Base-by-base conservation (phyloP, 2,797 vertebrate genomes). In the Gambusia yucatana region DNA sequence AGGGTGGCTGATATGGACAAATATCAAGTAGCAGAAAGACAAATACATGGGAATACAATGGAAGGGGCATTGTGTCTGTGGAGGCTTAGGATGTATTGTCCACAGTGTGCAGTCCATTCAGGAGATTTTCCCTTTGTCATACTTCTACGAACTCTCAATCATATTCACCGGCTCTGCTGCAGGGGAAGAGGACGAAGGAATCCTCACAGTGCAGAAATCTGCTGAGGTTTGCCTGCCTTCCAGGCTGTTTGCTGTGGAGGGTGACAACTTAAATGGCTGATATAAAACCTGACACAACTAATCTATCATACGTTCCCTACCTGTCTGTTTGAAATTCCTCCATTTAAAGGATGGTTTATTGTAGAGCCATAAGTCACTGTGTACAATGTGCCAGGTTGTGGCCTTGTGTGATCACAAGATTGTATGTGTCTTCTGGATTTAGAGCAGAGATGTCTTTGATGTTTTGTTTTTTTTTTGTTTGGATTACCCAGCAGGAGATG, bases 241-340 rank as follows among this genome's bases (percentile, higher is more conserved):
- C 73, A 88, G 88, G 86, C 87, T 92, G 90, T 93, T 93, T 93
- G 92, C 93, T 78, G 88, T 85, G 78, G 77, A 85, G 84, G 91
- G 77, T 93, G 93, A 94, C 94, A 94, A 92, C 90, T 93, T 95
- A 95, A 95, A 94, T 94, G 92, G 86, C 90, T 94, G 93, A 94
- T 94, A 95, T 94, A 94, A 94, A 95, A 93, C 87, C 92, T 94
- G 93, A 94, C 94, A 93, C 91, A 91, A 90, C 90, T 92, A 91
- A 94, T 94, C 90, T 91, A 91, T 95, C 94, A 93, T 67, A 86
- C 89, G 87, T 91, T 86, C 85, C 82, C 84, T 74, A 84, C 87
- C 87, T 92, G 92, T 93, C 92, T 86, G 82, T 75, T 86, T 79
- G 82, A 85, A 92, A 94, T 91, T 89, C 87, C 81, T 88, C 82